Evolutionary conservation across 37 sponge, comb jelly and placozoan genomes (phyloP).

Genomic region (Ianthella basta): DNA sequence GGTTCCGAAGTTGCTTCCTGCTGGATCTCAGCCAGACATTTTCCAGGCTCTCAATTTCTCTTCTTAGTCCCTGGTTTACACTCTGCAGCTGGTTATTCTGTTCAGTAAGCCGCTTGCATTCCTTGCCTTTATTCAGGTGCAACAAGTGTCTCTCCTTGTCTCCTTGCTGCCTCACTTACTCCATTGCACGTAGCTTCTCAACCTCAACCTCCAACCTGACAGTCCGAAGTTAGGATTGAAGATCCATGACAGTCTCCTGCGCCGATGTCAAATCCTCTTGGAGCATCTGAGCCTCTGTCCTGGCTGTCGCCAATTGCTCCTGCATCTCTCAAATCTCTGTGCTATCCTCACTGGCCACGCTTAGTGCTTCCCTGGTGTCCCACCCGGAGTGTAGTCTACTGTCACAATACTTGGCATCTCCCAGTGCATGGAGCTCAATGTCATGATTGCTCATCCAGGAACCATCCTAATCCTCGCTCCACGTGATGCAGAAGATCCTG

Average conservation of each 20-base stretch:
- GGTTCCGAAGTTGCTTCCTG: background rate
- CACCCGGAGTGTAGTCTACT: background rate
- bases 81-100: conserved; percentile 6
- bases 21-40: background rate
- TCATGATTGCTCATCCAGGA: background rate
- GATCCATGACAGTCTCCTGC: background rate
- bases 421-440: background rate
- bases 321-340: background rate
- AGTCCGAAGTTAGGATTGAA: background rate
- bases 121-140: background rate
- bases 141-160: conserved; percentile 6
- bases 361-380: background rate
- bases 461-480: background rate
- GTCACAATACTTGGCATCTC: background rate
- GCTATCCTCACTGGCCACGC: background rate
- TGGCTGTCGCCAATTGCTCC: background rate
- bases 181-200: conserved; percentile 5
- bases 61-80: background rate
- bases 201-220: conserved; percentile 9
- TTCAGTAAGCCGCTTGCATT: background rate
- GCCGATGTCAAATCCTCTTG: background rate
- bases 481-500: too few species aligned
- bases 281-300: background rate
- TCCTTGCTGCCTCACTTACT: background rate
- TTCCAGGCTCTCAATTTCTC: background rate